Evolutionary conservation across 1,140 invertebrate genomes (phyloP), one percentile per base, ranked within the genome.

Genomic region (Apis dorsata): DNA sequence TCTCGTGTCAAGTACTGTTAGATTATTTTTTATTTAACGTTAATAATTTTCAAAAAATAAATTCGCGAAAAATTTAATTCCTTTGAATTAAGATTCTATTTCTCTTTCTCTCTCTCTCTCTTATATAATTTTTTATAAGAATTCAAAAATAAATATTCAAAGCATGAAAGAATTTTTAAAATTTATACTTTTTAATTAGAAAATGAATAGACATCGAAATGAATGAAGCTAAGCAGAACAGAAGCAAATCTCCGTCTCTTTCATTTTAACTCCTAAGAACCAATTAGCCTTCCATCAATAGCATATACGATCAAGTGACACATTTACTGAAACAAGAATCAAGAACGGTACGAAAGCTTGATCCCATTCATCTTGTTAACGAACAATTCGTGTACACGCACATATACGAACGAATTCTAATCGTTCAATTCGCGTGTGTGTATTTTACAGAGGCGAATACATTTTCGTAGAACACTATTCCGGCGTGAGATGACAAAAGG

Each of bases 401-500:
- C 34, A 34, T 34, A 2, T 44, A 7, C 28, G 34, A n/a, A 11
- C 51, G 19, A 66, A 44, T 68, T 68, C 75, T 57, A 68, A 68
- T 57, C 12, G 28, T 77, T 57, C 24, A 0, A 24, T 57, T 10
- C 66, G 28, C 7, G 21, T 3, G 24, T 65, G n/a, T 75, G 66
- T 70, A 77, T 44, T 17, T 70, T 71, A 12, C 19, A 15, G 34
- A 57, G 24, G 55, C 24, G 71, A 79, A 53, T 44, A 28, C 8
- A 8, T 69, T 21, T 55, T 13, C 60, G n/a, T 17, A 44, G 44
- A 79, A 44, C 66, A 62, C 28, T 17, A 28, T 49, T 11, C 11
- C 34, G 44, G 17, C n/a, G 59, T 10, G 28, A 21, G 81, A 53
- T 17, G 65, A 70, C 69, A 34, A 70, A 85, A 85, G 62, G 62